Evolutionary conservation across 1,140 invertebrate species (phyloP), one percentile per base, ranked within the genome.

Genomic region (Drosophila quadrilineata): DNA sequence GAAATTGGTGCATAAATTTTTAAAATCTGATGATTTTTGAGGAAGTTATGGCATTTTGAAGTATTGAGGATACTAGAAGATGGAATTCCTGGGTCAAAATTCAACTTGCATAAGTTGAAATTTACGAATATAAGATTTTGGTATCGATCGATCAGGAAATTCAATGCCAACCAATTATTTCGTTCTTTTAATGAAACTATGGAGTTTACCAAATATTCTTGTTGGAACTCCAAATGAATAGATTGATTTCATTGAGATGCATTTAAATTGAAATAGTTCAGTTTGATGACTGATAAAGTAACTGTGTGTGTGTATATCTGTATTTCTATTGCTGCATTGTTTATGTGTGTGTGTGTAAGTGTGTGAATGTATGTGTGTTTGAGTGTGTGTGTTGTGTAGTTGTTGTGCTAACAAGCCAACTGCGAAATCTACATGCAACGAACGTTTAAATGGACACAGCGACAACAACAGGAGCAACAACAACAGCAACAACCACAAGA

Each of bases 391-490:
- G 22, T 14, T 10, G 49, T 63, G 31, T 64, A 28, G 38, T 19
- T 66, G 56, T 63, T 53, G 70, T 50, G 69, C 77, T 76, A 84
- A 84, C 77, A 82, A 82, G 77, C 72, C 77, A 82, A 76, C 77
- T 84, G n/a, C n/a, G n/a, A n/a, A n/a, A n/a, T n/a, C n/a, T n/a
- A 73, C 75, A 57, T 77, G 74, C 54, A 77, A 41, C 73, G 49
- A 73, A 74, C 76, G 76, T 66, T 76, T 49, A 73, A 82, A 84
- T 84, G 74, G 65, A 57, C 65, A 71, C 65, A 64, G 65, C 60
- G 43, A 22, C 58, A 38, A 45, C 48, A 59, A 59, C 59, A 60
- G 35, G 31, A 52, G 49, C 21, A 68, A 50, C 50, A 66, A 50
- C 35, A 24, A 22, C 45, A 38, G 21, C 46, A 28, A 33, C 19